phyloP scores from a whole-genome alignment of 2,888 invertebrate genomes.

The Drosophila mimica region DNA sequence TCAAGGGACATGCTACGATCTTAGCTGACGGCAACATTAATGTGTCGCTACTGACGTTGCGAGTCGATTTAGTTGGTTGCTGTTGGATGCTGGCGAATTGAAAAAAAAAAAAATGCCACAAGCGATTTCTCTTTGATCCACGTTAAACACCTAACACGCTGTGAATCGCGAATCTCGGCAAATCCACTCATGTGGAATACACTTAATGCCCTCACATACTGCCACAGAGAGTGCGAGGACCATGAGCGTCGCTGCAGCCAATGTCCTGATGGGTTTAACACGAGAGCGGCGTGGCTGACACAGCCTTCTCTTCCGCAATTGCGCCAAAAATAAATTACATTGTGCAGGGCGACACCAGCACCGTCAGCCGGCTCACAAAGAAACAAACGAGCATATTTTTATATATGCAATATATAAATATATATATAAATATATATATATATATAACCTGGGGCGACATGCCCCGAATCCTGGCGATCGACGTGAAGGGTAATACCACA shows the following conservation, averaged over 20 bases:
- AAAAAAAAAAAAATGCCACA: constrained; percentile 28
- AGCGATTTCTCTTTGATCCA: constrained; percentile 72
- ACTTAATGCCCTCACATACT: constrained; percentile 65
- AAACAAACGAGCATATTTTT: constrained; percentile 47
- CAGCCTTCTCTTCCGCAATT: constrained; percentile 48
- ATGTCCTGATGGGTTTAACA: constrained; percentile 49
- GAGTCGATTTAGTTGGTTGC: constrained; percentile 13
- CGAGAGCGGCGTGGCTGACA: constrained; percentile 42
- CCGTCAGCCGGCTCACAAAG: constrained; percentile 36
- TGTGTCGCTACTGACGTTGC: constrained; percentile 40
- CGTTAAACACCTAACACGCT: constrained; percentile 72
- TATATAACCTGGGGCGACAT: constrained; percentile 24
- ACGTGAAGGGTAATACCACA: constrained; percentile 41
- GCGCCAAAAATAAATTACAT: constrained; percentile 71
- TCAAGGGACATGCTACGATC: constrained; percentile 28
- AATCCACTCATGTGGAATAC: constrained; percentile 72
- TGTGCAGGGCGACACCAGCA: constrained; percentile 54
- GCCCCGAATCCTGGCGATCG: constrained; percentile 56
- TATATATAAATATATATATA: constrained; percentile 1
- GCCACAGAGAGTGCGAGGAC: constrained; percentile 18
- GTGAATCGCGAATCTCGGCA: constrained; percentile 71
- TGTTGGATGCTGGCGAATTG: not conserved
- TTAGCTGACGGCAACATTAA: constrained; percentile 56
- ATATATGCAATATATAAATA: not conserved
- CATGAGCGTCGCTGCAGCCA: constrained; percentile 18